Evolutionary conservation across 2,888 invertebrate genomes (phyloP).

Genomic region (Amphipoea lucens): DNA sequence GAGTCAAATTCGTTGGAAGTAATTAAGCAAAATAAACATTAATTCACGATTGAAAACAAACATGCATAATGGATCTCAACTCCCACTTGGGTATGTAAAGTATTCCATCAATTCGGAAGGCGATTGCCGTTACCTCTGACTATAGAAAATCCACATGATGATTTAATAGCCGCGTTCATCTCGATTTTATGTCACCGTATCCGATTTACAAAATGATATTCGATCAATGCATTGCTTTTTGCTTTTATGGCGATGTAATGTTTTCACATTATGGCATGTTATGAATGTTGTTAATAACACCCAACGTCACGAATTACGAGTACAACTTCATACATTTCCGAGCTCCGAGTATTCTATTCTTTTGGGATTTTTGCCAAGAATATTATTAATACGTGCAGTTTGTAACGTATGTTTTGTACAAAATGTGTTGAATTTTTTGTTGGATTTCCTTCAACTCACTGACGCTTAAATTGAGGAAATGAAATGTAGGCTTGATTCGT

Average conservation of each 20-base stretch:
- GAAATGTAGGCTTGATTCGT: conserved; percentile 1
- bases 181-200: conserved; percentile 49
- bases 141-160: conserved; percentile 45
- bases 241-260: conserved; percentile 46
- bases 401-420: conserved; percentile 36
- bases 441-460: conserved; percentile 11
- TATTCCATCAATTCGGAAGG: conserved; percentile 48
- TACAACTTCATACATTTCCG: conserved; percentile 52
- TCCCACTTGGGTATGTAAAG: conserved; percentile 45
- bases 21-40: conserved; percentile 55
- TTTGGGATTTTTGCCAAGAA: conserved; percentile 62
- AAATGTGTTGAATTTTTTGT: conserved; percentile 16
- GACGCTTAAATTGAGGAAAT: conserved; percentile 30
- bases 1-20: conserved; percentile 46
- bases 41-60: conserved; percentile 52
- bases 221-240: conserved; percentile 44
- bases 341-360: conserved; percentile 54
- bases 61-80: conserved; percentile 47
- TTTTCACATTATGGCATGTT: conserved; percentile 46
- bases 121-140: conserved; percentile 43
- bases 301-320: conserved; percentile 46
- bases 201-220: conserved; percentile 53
- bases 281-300: conserved; percentile 48
- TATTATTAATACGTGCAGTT: conserved; percentile 39
- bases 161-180: conserved; percentile 47